Conservation (phyloP, 2,888 invertebrate genomes). For the Melanostoma mellinum region DNA sequence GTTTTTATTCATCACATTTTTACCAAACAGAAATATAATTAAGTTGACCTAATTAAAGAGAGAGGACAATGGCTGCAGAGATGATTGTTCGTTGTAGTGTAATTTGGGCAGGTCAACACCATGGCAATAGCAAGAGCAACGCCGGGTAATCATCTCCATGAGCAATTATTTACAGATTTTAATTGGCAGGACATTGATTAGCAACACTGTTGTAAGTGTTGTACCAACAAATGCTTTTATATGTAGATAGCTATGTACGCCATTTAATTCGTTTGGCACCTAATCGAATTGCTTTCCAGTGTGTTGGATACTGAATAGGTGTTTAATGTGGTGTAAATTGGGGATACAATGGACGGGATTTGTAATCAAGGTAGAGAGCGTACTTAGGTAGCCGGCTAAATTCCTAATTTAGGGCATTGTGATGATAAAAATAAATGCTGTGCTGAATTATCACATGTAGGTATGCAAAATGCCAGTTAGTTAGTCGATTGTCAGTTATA, state of each 20-base stretch:
- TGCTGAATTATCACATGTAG: too few relatives aligned
- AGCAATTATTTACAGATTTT: conserved; percentile 63
- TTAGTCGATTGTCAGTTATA: too few relatives aligned
- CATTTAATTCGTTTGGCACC: conserved; percentile 62
- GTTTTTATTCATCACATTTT: conserved; percentile 37
- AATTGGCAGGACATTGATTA: conserved; percentile 48
- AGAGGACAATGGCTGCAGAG: conserved; percentile 25
- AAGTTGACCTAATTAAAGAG: conserved; percentile 47
- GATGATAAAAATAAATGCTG: too few relatives aligned
- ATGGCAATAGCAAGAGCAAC: conserved; percentile 17
- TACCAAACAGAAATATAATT: conserved; percentile 28
- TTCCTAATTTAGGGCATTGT: too few relatives aligned
- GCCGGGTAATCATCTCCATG: conserved; percentile 7
- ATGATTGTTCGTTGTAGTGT: conserved; percentile 51
- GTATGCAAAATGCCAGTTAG: too few relatives aligned
- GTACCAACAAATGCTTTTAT: neutral
- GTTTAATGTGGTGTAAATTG: conserved; percentile 63
- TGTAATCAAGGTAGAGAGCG: conserved; percentile 23
- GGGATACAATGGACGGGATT: conserved; percentile 39
- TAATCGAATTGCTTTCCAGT: conserved; percentile 67
- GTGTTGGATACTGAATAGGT: conserved; percentile 57
- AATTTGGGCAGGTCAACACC: conserved; percentile 21
- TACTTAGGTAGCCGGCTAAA: too few relatives aligned
- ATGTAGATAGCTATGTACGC: neutral
- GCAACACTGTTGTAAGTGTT: conserved; percentile 1